Percentiles rank a stretch among this genome's conserved stretches.
Evolutionary conservation across 2,113 vertebrate genomes (phyloP).

Genomic region (Geothlypis trichas): DNA sequence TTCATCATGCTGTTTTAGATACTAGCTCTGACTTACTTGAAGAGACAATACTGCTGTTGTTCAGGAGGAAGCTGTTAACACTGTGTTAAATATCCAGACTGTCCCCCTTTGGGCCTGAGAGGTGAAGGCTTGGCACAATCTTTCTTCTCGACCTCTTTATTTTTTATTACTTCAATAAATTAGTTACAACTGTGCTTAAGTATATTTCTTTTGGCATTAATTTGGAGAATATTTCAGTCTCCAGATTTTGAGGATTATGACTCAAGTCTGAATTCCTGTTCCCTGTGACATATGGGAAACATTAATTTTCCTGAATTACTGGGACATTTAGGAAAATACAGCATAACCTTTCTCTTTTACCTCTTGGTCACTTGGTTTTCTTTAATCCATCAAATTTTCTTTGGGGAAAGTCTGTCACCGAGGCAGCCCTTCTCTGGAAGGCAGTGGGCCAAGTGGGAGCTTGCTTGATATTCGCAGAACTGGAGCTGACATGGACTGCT

Average conservation of each 20-base stretch:
- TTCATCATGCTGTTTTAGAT: neutral
- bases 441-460: neutral
- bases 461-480: neutral
- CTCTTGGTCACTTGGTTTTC: neutral
- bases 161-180: neutral
- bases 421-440: neutral
- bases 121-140: neutral
- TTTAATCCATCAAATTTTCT: neutral
- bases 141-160: neutral
- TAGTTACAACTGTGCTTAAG: neutral
- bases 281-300: neutral
- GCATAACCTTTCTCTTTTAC: neutral
- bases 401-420: neutral
- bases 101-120: neutral
- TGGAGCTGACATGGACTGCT: neutral
- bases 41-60: neutral
- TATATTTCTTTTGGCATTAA: neutral
- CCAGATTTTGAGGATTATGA: neutral
- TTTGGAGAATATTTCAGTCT: neutral
- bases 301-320: neutral
- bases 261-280: neutral
- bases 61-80: neutral
- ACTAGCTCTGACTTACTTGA: slow-evolving; percentile 35
- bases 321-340: neutral
- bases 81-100: neutral